Evolutionary conservation across 2,113 vertebrate genomes (phyloP), one percentile per base, ranked within the genome.

Genomic region (Campylomormyrus numenius): DNA sequence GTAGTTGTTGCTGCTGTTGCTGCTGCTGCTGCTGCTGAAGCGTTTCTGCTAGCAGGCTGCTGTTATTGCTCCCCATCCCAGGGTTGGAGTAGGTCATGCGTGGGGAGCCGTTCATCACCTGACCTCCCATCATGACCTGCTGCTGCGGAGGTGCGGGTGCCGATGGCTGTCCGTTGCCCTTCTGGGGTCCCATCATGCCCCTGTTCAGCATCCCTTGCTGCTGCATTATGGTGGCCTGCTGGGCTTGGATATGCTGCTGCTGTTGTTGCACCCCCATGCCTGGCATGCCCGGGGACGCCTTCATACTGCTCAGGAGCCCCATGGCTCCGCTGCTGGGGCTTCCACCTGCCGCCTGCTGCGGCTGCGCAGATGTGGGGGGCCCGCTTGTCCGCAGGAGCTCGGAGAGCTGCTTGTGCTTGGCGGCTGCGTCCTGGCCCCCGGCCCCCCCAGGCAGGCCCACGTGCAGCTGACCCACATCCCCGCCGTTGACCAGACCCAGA

Each of bases 321-420:
- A 96, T 93, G 90, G 95, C 91, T 85, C 93, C 89, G 17, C 93
- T 92, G 0, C 92, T 92, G 0, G 95, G 91, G 89, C 88, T 95
- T 96, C 94, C 97, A 94, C 93, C 93, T 91, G 27, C 91, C 2
- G 91, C 15, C 77, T 74, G 66, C 66, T 31, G 21, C 19, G 15
- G 96, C 92, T 94, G 97, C 90, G 97, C 96, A 93, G 96, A 96
- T 92, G 95, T 96, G 92, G 92, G 94, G 88, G 95, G 95, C 91
- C 90, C 97, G 93, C 95, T 96, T 90, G 97, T 95, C 2, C 98
- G 97, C 66, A 99, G 90, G 53, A 99, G 96, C 93, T 99, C 98
- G 52, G 98, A 99, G 48, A 99, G 95, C 92, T 99, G 98, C 96
- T 99, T 99, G 95, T 99, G 98, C 96, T 99, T 99, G 90, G 98